These are phyloP conservation scores for Lophius piscatorius DNA, from an alignment of 2,113 vertebrate genomes.

Conservation along the genomic window DNA sequence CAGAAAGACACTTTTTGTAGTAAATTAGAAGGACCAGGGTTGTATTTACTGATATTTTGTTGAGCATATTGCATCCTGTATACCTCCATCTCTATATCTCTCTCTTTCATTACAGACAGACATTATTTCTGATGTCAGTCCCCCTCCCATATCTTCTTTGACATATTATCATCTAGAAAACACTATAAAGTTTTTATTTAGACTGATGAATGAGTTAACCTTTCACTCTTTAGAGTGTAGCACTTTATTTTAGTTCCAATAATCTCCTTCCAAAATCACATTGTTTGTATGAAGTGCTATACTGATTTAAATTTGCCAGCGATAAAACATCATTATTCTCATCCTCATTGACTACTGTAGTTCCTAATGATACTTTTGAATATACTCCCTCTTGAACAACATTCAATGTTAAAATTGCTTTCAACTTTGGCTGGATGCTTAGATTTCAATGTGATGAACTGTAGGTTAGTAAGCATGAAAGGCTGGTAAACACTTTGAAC, in stretches of 20 bases:
- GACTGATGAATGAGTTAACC: not conserved
- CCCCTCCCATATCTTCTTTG: constrained; percentile 14
- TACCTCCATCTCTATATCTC: not conserved
- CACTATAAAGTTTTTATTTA: constrained; percentile 12
- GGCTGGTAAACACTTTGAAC: constrained; percentile 50
- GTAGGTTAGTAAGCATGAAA: constrained; percentile 38
- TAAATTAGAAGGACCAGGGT: not conserved
- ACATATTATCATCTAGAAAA: constrained; percentile 25
- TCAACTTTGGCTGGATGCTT: constrained; percentile 21
- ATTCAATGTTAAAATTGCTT: constrained; percentile 16
- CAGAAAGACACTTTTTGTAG: not conserved
- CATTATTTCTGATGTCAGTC: constrained; percentile 2
- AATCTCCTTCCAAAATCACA: not conserved
- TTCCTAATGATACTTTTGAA: constrained; percentile 5
- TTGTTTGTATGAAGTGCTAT: too few relatives aligned
- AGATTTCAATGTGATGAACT: constrained; percentile 37
- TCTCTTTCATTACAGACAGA: not conserved
- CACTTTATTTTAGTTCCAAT: too few relatives aligned
- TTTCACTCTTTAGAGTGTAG: too few relatives aligned
- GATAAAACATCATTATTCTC: not conserved
- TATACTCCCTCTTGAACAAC: constrained; percentile 12
- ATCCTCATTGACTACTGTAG: constrained; percentile 3
- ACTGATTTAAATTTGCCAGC: not conserved
- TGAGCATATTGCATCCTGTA: too few relatives aligned
- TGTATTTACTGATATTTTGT: not conserved